phyloP scores from a whole-genome alignment of 2,797 vertebrate genomes.

The Anguilla anguilla region DNA sequence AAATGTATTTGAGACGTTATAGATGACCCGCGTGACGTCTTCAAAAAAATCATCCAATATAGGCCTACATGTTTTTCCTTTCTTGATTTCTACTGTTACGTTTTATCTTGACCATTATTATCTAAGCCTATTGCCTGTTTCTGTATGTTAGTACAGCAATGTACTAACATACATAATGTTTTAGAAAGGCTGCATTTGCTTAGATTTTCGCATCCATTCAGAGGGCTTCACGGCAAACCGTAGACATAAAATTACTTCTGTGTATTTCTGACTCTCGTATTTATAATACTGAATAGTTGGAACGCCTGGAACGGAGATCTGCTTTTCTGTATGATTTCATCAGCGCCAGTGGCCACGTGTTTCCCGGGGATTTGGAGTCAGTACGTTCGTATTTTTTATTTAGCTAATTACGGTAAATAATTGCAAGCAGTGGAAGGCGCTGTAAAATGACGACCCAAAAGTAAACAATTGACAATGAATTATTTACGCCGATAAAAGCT shows the following conservation, averaged over 20 bases:
- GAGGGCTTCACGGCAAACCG: background rate
- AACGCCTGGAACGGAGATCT: background rate
- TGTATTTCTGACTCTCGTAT: background rate
- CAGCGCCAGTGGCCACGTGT: background rate
- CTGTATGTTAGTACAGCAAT: background rate
- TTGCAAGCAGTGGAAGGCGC: conserved; percentile 58
- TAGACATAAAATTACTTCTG: background rate
- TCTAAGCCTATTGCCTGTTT: background rate
- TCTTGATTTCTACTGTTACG: background rate
- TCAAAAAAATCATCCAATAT: background rate
- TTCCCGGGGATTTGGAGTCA: conserved; percentile 2
- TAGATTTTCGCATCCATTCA: background rate
- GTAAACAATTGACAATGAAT: conserved; percentile 64
- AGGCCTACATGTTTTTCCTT: background rate
- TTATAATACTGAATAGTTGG: background rate
- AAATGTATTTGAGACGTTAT: background rate
- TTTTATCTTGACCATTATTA: background rate
- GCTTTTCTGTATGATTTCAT: background rate
- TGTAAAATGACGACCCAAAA: conserved; percentile 44
- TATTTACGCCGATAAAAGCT: conserved; percentile 71
- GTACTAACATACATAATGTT: background rate
- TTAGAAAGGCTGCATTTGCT: background rate
- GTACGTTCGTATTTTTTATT: conserved; percentile 28
- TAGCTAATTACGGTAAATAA: conserved; percentile 59
- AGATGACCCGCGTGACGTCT: background rate